Conservation (phyloP, 2,888 invertebrate species). For the Catocala fraxini region DNA sequence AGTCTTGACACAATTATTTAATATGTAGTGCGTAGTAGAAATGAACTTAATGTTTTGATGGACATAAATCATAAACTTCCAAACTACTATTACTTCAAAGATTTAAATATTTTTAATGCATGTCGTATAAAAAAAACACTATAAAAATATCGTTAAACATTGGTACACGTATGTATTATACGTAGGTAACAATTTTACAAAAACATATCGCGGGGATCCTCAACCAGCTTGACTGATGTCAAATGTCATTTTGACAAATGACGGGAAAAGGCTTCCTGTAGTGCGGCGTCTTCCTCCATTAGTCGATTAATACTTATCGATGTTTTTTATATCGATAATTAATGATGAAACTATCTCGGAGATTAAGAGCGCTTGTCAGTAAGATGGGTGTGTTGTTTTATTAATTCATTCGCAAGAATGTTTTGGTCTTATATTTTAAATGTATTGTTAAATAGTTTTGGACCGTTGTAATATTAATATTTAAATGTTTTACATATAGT, state of each 20-base stretch:
- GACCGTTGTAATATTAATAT: slow-evolving; percentile 17
- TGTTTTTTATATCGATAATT: slow-evolving; percentile 69
- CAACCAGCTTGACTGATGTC: slow-evolving; percentile 80
- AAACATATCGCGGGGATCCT: slow-evolving; percentile 60
- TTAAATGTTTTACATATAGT: slow-evolving; percentile 13
- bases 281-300: slow-evolving; percentile 72
- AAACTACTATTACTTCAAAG: too few relatives aligned
- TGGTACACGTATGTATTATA: background rate
- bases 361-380: slow-evolving; percentile 61
- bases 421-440: slow-evolving; percentile 15
- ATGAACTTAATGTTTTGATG: too few relatives aligned
- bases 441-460: background rate
- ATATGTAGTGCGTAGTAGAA: too few relatives aligned
- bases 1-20: too few relatives aligned
- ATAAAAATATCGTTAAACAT: background rate
- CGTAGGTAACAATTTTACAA: slow-evolving; percentile 17
- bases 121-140: too few relatives aligned
- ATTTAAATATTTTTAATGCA: too few relatives aligned
- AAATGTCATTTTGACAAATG: slow-evolving; percentile 85
- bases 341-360: slow-evolving; percentile 61
- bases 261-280: slow-evolving; percentile 79
- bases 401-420: slow-evolving; percentile 34
- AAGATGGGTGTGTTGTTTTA: slow-evolving; percentile 43
- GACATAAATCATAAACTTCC: too few relatives aligned
- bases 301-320: slow-evolving; percentile 58